Percentiles rank a stretch among this genome's conserved stretches.
phyloP scores from a whole-genome alignment of 2,888 invertebrate species.

The Stegana nigrithorax region DNA sequence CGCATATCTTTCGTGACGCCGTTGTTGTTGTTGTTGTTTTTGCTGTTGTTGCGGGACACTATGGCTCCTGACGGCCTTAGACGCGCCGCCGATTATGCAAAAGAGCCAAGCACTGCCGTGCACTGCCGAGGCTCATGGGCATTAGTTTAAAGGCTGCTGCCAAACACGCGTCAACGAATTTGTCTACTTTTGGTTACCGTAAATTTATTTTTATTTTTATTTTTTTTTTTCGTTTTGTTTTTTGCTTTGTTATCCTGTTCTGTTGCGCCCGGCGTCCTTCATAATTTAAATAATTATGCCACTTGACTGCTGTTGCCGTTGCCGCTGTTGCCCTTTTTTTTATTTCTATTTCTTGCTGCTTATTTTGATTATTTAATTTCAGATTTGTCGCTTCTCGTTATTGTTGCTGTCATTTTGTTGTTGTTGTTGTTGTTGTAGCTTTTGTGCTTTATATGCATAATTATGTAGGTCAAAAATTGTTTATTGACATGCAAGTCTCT shows the following conservation, averaged over 20 bases:
- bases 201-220: no score
- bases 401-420: conserved; percentile 36
- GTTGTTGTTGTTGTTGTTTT: background rate
- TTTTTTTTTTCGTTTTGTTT: no score
- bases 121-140: conserved; percentile 29
- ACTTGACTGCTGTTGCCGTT: conserved; percentile 43
- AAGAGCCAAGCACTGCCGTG: conserved; percentile 10
- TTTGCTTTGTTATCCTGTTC: no score
- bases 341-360: conserved; percentile 1
- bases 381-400: conserved; percentile 56
- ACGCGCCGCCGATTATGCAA: conserved; percentile 8
- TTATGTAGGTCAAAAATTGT: conserved; percentile 68
- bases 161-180: conserved; percentile 44
- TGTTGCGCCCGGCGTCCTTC: conserved; percentile 58
- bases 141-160: no score
- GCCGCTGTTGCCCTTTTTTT: no score
- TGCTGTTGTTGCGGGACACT: conserved; percentile 4
- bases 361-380: conserved; percentile 38
- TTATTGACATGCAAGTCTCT: conserved; percentile 61
- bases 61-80: conserved; percentile 3
- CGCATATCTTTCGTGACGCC: no score
- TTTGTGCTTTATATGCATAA: conserved; percentile 46
- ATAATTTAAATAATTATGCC: conserved; percentile 61
- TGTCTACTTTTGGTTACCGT: conserved; percentile 5
- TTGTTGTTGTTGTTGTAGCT: background rate